A percentile compares a stretch with the other conserved stretches of the same genome.
Conservation (phyloP, 2,888 invertebrate species). For the Petrolisthes manimaculis region DNA sequence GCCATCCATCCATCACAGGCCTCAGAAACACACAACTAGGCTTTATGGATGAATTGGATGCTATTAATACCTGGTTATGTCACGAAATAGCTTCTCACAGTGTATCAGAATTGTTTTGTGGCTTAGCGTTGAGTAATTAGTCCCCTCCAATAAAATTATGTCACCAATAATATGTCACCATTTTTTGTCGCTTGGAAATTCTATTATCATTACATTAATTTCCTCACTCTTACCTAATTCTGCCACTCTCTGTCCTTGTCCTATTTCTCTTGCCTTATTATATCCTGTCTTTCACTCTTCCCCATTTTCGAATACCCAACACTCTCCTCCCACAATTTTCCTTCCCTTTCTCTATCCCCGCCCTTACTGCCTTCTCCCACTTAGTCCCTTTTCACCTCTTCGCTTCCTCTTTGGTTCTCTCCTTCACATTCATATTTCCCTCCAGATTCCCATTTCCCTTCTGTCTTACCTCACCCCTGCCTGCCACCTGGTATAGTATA, state of each 20-base stretch:
- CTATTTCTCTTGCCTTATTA: not conserved
- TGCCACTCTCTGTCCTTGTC: not conserved
- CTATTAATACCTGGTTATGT: too few species aligned
- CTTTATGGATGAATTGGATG: too few species aligned
- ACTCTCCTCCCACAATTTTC: not conserved
- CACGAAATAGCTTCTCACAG: too few species aligned
- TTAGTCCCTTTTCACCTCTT: not conserved
- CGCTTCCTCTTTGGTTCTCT: not conserved
- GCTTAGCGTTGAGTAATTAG: too few species aligned
- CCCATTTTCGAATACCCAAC: not conserved
- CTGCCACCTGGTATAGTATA: too few species aligned
- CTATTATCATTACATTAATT: not conserved
- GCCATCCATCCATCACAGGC: too few species aligned
- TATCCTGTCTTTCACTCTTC: not conserved
- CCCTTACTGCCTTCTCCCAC: not conserved
- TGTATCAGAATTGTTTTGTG: too few species aligned
- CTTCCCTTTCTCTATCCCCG: not conserved
- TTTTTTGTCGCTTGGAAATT: too few species aligned
- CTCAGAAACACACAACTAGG: too few species aligned
- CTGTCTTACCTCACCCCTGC: not conserved
- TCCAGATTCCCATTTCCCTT: not conserved
- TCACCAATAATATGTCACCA: too few species aligned
- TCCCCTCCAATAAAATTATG: too few species aligned
- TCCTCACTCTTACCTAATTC: not conserved
- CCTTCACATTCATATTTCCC: not conserved